These are phyloP conservation scores for Bubo blakistoni DNA, from an alignment of 2,113 vertebrate species.

Conservation along the genomic window DNA sequence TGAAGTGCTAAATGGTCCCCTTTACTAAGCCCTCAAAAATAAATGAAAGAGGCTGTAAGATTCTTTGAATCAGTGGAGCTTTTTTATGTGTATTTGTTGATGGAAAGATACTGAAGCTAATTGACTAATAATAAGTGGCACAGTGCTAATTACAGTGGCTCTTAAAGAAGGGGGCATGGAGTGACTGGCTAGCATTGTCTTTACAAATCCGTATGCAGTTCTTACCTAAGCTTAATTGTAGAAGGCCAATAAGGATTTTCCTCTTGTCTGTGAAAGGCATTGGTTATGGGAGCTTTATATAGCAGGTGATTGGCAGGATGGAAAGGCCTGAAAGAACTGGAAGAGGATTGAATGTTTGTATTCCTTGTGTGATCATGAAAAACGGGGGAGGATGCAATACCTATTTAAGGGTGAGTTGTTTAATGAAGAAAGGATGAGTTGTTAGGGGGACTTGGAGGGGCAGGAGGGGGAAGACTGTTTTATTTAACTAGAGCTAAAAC, in stretches of 20 bases:
- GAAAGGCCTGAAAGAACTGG: not conserved
- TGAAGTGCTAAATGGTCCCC: not conserved
- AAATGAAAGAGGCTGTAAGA: not conserved
- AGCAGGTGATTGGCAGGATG: not conserved
- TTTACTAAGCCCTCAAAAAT: not conserved
- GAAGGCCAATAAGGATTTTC: not conserved
- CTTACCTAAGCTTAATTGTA: not conserved
- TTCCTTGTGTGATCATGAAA: not conserved
- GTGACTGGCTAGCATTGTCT: not conserved
- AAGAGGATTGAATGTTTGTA: not conserved
- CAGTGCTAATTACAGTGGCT: not conserved
- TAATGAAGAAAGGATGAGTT: not conserved
- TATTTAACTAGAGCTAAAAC: not conserved
- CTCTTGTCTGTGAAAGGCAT: not conserved
- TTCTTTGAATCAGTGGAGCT: not conserved
- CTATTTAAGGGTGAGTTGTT: not conserved
- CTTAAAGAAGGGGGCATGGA: not conserved
- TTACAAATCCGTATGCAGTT: not conserved
- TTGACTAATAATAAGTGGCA: not conserved
- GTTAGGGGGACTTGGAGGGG: not conserved
- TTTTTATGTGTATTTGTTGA: not conserved
- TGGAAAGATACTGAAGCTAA: not conserved
- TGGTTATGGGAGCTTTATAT: not conserved
- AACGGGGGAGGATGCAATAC: not conserved
- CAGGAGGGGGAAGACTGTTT: not conserved